Evolutionary conservation across 2,888 invertebrate species (phyloP).

Genomic region (Catocala sponsa): DNA sequence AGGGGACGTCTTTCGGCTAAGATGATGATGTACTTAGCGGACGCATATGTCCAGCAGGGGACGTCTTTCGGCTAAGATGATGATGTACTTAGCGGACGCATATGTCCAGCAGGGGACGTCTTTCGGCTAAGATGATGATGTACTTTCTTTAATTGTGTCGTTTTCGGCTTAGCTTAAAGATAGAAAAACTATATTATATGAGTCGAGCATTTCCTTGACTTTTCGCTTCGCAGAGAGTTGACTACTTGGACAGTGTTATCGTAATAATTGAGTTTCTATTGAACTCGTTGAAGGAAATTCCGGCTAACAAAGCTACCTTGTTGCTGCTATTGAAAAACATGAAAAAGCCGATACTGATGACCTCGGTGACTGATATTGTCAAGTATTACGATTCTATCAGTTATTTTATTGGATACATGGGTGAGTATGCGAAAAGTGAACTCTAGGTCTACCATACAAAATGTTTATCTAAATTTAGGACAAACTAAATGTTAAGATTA

Average conservation of each 20-base stretch:
- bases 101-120: too few relatives aligned
- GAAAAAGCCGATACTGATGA: conserved; percentile 65
- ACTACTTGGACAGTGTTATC: conserved; percentile 60
- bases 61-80: too few relatives aligned
- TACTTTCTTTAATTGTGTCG: too few relatives aligned
- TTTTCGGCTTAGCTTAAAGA: too few relatives aligned
- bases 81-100: too few relatives aligned
- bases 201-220: neutral
- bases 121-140: too few relatives aligned
- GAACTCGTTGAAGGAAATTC: conserved; percentile 52
- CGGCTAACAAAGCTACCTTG: conserved; percentile 48
- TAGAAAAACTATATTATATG: neutral
- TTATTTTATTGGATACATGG: conserved; percentile 69
- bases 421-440: conserved; percentile 53
- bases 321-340: conserved; percentile 58
- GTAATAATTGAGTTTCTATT: conserved; percentile 65
- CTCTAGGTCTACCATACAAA: too few relatives aligned
- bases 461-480: too few relatives aligned
- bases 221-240: conserved; percentile 44
- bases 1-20: too few relatives aligned
- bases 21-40: too few relatives aligned
- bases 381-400: conserved; percentile 59
- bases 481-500: too few relatives aligned
- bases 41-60: too few relatives aligned
- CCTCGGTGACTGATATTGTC: conserved; percentile 56